Percentiles rank a stretch among this genome's conserved stretches.
phyloP scores from a whole-genome alignment of 2,113 vertebrate genomes.

The Coreoperca whiteheadi region DNA sequence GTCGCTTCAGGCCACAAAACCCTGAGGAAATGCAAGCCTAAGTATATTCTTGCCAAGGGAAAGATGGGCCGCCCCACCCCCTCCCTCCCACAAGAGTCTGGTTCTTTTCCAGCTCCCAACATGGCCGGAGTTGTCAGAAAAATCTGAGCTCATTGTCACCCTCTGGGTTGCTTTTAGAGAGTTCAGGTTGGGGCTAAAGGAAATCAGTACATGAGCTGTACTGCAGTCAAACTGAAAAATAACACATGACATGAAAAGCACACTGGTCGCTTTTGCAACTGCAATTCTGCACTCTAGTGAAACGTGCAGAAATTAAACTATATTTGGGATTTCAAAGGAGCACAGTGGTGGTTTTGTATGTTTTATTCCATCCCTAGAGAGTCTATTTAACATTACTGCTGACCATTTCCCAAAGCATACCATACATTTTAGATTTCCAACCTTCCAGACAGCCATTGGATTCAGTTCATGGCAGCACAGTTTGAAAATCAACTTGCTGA shows the following conservation, averaged over 20 bases:
- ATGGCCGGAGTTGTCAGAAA: conserved; percentile 32
- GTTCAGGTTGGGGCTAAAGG: conserved; percentile 39
- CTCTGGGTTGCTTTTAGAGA: conserved; percentile 38
- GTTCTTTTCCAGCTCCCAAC: conserved; percentile 40
- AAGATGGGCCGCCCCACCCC: neutral
- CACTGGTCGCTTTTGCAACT: neutral
- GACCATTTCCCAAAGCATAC: conserved; percentile 7
- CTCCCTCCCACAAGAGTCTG: conserved; percentile 7
- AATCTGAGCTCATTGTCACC: conserved; percentile 49
- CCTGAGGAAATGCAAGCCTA: conserved; percentile 42
- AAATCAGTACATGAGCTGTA: conserved; percentile 1
- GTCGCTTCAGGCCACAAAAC: conserved; percentile 53
- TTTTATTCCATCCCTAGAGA: neutral
- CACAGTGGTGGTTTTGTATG: neutral
- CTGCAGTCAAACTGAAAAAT: conserved; percentile 30
- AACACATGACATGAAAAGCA: conserved; percentile 16
- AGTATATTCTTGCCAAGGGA: conserved; percentile 49
- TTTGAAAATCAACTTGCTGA: conserved; percentile 6
- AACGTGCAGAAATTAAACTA: conserved; percentile 15
- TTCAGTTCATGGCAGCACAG: conserved; percentile 12
- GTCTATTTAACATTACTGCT: conserved; percentile 16
- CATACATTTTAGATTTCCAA: neutral
- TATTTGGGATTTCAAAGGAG: neutral
- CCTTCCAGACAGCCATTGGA: conserved; percentile 17
- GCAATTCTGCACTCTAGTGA: neutral